phyloP scores from a whole-genome alignment of 1,140 invertebrate genomes.

The Magallana angulata region DNA sequence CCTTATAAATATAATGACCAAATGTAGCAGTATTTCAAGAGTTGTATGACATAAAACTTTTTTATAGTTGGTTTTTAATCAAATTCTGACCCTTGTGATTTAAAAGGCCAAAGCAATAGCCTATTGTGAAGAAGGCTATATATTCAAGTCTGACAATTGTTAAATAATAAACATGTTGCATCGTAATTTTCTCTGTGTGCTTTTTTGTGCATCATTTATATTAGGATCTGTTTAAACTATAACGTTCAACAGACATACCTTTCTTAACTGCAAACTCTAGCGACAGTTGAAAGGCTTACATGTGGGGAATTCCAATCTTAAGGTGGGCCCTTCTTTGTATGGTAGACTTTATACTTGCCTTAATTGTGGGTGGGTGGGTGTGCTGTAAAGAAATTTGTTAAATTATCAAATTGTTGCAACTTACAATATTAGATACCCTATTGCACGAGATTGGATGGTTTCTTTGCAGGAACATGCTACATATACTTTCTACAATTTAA shows the following conservation, averaged over 20 bases:
- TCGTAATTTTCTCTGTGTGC: background rate
- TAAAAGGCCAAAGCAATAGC: slow-evolving; percentile 5
- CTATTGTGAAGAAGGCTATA: background rate
- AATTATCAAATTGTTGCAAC: slow-evolving; percentile 6
- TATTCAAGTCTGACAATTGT: slow-evolving; percentile 6
- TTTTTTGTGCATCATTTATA: slow-evolving; percentile 7
- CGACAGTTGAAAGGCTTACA: background rate
- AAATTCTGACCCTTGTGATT: slow-evolving; percentile 5
- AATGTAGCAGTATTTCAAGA: background rate
- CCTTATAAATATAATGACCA: slow-evolving; percentile 6
- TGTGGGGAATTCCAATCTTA: slow-evolving; percentile 5
- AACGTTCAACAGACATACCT: slow-evolving; percentile 5
- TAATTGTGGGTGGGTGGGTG: background rate
- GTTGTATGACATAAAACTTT: background rate
- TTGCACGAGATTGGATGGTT: slow-evolving; percentile 1
- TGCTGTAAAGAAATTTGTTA: slow-evolving; percentile 6
- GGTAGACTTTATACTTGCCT: slow-evolving; percentile 5
- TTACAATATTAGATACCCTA: slow-evolving; percentile 6
- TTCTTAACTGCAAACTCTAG: background rate
- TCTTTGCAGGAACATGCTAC: background rate
- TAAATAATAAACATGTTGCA: slow-evolving; percentile 1
- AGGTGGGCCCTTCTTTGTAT: slow-evolving; percentile 4
- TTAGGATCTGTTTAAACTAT: slow-evolving; percentile 1
- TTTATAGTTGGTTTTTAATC: background rate
- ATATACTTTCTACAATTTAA: slow-evolving; percentile 7